These are phyloP conservation scores for Resseliella maxima DNA, from an alignment of 2,888 invertebrate genomes.

Conservation along the genomic window DNA sequence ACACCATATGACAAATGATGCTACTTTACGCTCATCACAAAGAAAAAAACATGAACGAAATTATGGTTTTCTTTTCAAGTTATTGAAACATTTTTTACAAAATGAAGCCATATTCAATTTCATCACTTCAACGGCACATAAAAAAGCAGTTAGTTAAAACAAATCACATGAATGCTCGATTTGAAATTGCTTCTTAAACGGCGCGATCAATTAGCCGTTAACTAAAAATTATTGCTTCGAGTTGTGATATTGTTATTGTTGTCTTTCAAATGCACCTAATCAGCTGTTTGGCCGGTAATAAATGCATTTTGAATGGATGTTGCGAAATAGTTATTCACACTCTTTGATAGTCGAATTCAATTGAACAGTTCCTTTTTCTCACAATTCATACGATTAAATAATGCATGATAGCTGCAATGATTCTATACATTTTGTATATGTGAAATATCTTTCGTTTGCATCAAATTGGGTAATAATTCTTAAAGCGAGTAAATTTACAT, in stretches of 20 bases:
- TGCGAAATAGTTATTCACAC: slow-evolving; percentile 11
- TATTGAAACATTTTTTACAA: neutral
- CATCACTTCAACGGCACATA: slow-evolving; percentile 4
- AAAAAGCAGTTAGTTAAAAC: neutral
- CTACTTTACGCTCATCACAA: slow-evolving; percentile 10
- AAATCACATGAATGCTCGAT: neutral
- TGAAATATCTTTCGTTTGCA: slow-evolving; percentile 5
- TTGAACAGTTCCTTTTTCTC: slow-evolving; percentile 48
- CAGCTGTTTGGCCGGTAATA: neutral
- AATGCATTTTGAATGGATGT: neutral
- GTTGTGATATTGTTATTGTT: neutral
- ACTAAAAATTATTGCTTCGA: neutral
- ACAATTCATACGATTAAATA: slow-evolving; percentile 1
- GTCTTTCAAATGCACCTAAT: neutral
- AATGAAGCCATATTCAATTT: neutral
- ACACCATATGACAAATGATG: slow-evolving; percentile 13
- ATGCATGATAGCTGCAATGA: neutral
- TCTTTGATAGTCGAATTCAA: slow-evolving; percentile 5
- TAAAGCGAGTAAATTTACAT: neutral
- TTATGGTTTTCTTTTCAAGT: neutral
- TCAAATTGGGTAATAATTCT: slow-evolving; percentile 45
- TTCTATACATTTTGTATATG: neutral
- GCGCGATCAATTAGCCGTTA: slow-evolving; percentile 33
- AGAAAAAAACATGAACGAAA: neutral
- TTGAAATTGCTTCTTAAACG: neutral